Evolutionary conservation across 2,113 vertebrate species (phyloP), one percentile per base, ranked within the genome.

Genomic region (Elephantulus edwardii): DNA sequence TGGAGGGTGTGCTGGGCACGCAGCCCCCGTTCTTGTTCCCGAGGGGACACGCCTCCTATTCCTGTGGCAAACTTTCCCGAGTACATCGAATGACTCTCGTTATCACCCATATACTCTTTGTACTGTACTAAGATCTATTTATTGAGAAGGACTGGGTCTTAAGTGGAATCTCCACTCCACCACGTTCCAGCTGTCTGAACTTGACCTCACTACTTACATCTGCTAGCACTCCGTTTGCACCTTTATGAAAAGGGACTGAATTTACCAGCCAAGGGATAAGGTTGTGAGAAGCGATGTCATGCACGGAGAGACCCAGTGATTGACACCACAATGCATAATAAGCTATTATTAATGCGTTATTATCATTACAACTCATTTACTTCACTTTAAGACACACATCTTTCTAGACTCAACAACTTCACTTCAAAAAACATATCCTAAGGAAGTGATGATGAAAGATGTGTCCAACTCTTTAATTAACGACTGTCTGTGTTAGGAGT

Each of bases 331-430:
- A 75, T 44, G 20, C 35, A 35, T 40, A 24, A n/a, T 48, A 52
- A 86, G 33, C 30, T 60, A 24, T 35, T 35, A 46, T 11, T 89
- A 11, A 66, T 90, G 50, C 77, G 64, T 71, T 46, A 75, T 8
- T 82, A 13, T 38, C 85, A 48, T 46, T 33, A 54, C 68, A 28
- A 86, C 85, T 75, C 20, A 68, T 2, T 24, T 35, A 44, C 48
- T 42, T 70, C 30, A 33, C 44, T 90, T 85, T 88, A 85, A 82
- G 89, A 89, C n/a, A 91, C 26, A 93, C 66, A 38, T 7, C 71
- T 88, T 83, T 89, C 78, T 60, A 62, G 54, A 71, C 42, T 83
- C 66, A 92, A 20, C 24, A 88, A 81, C 66, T 80, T 58, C 54
- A 84, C 64, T 66, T 94, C 50, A n/a, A n/a, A 83, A 48, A 85